Evolutionary conservation across 2,797 vertebrate species (phyloP).

Genomic region (Allobates femoralis): DNA sequence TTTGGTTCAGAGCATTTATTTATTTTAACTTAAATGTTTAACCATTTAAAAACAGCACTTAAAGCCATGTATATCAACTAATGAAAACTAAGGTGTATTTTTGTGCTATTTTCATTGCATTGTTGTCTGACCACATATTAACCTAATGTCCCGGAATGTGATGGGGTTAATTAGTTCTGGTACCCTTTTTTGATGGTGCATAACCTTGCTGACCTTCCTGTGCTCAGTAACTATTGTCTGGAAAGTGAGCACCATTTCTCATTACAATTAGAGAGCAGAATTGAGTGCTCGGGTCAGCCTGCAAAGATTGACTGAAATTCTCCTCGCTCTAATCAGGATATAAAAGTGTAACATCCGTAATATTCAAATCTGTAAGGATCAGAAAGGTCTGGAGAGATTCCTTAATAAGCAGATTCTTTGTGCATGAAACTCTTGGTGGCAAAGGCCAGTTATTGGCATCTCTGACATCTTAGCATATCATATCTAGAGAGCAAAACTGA

Average conservation of each 20-base stretch:
- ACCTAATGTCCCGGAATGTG: slow-evolving; percentile 13
- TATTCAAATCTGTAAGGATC: slow-evolving; percentile 38
- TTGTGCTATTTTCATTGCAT: not conserved
- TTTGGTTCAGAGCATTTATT: not conserved
- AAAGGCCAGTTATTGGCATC: not conserved
- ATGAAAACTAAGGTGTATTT: slow-evolving; percentile 3
- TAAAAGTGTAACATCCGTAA: slow-evolving; percentile 39
- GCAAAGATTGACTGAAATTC: slow-evolving; percentile 43
- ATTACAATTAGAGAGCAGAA: slow-evolving; percentile 46
- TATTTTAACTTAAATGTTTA: not conserved
- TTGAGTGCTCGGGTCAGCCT: slow-evolving; percentile 55
- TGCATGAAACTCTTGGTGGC: slow-evolving; percentile 8
- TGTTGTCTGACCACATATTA: slow-evolving; percentile 2
- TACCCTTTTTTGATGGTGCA: not conserved
- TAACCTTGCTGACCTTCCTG: slow-evolving; percentile 45
- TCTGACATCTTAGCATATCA: not conserved
- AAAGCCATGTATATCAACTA: not conserved
- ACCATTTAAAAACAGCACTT: not conserved
- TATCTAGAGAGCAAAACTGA: not conserved
- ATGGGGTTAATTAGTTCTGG: slow-evolving; percentile 41
- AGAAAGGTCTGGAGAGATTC: slow-evolving; percentile 13
- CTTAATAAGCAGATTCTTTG: slow-evolving; percentile 22
- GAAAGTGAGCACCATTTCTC: slow-evolving; percentile 32
- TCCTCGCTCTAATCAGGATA: slow-evolving; percentile 49
- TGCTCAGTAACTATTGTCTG: not conserved